Evolutionary conservation across 2,888 invertebrate species (phyloP).

Genomic region (Leptothorax acervorum): DNA sequence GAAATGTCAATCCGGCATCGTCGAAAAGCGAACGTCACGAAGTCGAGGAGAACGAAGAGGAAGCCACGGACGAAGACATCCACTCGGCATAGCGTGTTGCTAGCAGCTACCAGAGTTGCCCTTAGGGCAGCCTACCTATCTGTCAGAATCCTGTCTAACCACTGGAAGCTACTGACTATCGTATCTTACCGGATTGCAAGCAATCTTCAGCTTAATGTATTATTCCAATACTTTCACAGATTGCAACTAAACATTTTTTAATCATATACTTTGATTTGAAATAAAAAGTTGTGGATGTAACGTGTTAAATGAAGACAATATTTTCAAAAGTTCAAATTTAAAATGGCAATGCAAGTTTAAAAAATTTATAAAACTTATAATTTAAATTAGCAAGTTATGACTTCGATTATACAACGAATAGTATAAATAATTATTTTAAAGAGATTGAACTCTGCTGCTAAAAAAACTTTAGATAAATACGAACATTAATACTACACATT

Average conservation of each 20-base stretch:
- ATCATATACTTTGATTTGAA: neutral
- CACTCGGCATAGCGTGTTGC: conserved; percentile 78
- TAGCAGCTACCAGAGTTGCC: conserved; percentile 78
- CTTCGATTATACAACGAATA: neutral
- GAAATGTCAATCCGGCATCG: conserved; percentile 48
- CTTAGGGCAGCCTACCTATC: conserved; percentile 76
- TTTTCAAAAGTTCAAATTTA: neutral
- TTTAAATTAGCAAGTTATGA: neutral
- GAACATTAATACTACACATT: neutral
- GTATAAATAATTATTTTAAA: neutral
- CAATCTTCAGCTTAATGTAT: neutral
- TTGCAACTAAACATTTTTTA: neutral
- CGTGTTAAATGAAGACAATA: neutral
- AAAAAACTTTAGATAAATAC: neutral
- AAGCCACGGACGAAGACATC: conserved; percentile 50
- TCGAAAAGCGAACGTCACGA: conserved; percentile 41
- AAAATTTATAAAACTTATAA: neutral
- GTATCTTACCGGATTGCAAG: conserved; percentile 36
- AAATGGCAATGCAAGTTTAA: neutral
- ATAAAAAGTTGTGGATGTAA: neutral
- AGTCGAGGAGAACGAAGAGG: conserved; percentile 23
- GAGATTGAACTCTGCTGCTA: neutral
- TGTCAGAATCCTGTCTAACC: conserved; percentile 78
- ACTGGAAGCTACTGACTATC: conserved; percentile 56
- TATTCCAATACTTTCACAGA: neutral